phyloP scores from a whole-genome alignment of 2,888 invertebrate genomes.

The Bembecia ichneumoniformis region DNA sequence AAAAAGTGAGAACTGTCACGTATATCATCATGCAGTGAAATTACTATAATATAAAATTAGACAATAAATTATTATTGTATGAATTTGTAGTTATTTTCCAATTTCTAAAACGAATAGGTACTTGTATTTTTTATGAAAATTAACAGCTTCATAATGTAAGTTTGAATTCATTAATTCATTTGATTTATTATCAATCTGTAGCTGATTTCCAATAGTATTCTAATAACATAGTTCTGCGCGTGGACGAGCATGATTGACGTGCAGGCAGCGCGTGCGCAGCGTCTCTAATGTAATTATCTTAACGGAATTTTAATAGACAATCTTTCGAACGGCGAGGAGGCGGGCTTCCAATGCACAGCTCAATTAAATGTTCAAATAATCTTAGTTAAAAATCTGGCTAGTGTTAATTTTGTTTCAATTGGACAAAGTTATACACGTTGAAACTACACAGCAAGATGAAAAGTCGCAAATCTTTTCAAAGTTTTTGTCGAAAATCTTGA shows the following conservation, averaged over 20 bases:
- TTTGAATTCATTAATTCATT: constrained; percentile 32
- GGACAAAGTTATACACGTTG: no score
- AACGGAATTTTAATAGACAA: constrained; percentile 52
- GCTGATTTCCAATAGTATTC: constrained; percentile 13
- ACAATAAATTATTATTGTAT: no score
- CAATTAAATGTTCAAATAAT: constrained; percentile 5
- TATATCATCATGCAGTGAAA: no score
- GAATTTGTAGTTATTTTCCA: no score
- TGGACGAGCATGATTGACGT: constrained; percentile 39
- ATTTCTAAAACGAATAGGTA: no score
- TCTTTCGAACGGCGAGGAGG: constrained; percentile 18
- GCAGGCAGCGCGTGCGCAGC: constrained; percentile 23
- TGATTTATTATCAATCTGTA: constrained; percentile 7
- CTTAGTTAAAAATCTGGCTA: not conserved
- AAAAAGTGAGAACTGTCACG: no score
- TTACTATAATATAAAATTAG: no score
- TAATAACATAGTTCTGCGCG: constrained; percentile 16
- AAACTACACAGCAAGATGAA: no score
- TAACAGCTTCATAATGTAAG: constrained; percentile 13
- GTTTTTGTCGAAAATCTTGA: no score
- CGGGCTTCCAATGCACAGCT: constrained; percentile 18
- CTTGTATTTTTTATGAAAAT: not conserved
- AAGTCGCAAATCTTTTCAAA: no score
- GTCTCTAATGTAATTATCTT: constrained; percentile 42
- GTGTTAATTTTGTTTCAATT: no score